Evolutionary conservation across 2,113 vertebrate species (phyloP).

Genomic region (Ptychochromis oligacanthus): DNA sequence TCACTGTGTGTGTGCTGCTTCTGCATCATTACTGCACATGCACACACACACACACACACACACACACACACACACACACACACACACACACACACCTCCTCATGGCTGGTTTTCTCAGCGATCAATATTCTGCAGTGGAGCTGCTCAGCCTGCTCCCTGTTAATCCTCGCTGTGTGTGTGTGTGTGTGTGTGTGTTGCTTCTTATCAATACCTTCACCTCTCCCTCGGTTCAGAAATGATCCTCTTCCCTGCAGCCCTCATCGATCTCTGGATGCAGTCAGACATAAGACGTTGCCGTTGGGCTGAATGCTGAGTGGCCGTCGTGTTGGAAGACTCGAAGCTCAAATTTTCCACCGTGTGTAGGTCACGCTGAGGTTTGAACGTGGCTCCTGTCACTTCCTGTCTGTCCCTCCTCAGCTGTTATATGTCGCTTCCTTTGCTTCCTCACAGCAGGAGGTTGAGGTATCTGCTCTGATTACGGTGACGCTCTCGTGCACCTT

Average conservation of each 20-base stretch:
- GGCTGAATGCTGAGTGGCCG: conserved; percentile 12
- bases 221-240: conserved; percentile 49
- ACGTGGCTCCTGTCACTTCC: not conserved
- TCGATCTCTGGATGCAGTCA: conserved; percentile 58
- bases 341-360: not conserved
- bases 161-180: conserved; percentile 65
- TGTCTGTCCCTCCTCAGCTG: not conserved
- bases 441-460: not conserved
- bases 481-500: not conserved
- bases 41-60: too few relatives aligned
- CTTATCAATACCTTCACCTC: conserved; percentile 73
- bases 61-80: not conserved
- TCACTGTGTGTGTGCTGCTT: not conserved
- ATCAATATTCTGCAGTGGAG: conserved; percentile 80
- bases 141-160: conserved; percentile 58
- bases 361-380: not conserved
- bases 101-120: conserved; percentile 60
- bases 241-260: conserved; percentile 59
- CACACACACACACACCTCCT: conserved; percentile 9
- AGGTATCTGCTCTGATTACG: not conserved
- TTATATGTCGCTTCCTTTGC: not conserved
- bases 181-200: conserved; percentile 30
- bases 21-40: conserved; percentile 9
- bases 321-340: not conserved
- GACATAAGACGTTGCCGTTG: conserved; percentile 9